Conservation (phyloP, 2,113 vertebrate genomes). For the Carassius auratus region DNA sequence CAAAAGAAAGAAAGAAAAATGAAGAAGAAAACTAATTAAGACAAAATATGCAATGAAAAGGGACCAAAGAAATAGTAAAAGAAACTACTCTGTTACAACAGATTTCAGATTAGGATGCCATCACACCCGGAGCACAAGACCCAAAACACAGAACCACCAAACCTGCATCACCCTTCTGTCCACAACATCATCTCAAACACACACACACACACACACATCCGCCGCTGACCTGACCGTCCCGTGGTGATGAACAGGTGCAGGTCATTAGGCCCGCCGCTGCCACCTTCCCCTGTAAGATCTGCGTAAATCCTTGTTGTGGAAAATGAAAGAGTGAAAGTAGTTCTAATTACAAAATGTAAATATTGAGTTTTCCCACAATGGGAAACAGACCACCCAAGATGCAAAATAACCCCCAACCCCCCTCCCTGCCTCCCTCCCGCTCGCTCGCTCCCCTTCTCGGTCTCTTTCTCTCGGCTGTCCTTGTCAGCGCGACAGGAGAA, state of each 20-base stretch:
- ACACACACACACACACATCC: background rate
- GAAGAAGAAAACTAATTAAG: too few relatives aligned
- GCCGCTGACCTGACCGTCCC: background rate
- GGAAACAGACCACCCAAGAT: slow-evolving; percentile 84
- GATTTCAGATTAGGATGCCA: background rate
- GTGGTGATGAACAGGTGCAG: slow-evolving; percentile 68
- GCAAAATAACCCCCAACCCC: slow-evolving; percentile 77
- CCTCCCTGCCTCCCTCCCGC: background rate
- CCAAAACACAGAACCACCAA: background rate
- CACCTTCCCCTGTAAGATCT: slow-evolving; percentile 49
- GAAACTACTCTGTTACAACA: background rate
- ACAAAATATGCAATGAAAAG: background rate
- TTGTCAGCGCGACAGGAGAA: slow-evolving; percentile 17
- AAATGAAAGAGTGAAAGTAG: slow-evolving; percentile 79
- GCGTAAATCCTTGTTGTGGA: slow-evolving; percentile 75
- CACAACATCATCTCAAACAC: background rate
- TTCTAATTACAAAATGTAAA: slow-evolving; percentile 87
- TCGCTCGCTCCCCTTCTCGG: slow-evolving; percentile 55
- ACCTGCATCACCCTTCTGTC: background rate
- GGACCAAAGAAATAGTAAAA: background rate
- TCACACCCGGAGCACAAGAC: background rate
- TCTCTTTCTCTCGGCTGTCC: slow-evolving; percentile 62
- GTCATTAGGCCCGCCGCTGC: background rate
- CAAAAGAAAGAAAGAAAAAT: too few relatives aligned
- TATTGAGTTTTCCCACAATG: slow-evolving; percentile 87